Evolutionary conservation across 2,888 invertebrate genomes (phyloP), one percentile per base, ranked within the genome.

Genomic region (Pristionchus arcanus): DNA sequence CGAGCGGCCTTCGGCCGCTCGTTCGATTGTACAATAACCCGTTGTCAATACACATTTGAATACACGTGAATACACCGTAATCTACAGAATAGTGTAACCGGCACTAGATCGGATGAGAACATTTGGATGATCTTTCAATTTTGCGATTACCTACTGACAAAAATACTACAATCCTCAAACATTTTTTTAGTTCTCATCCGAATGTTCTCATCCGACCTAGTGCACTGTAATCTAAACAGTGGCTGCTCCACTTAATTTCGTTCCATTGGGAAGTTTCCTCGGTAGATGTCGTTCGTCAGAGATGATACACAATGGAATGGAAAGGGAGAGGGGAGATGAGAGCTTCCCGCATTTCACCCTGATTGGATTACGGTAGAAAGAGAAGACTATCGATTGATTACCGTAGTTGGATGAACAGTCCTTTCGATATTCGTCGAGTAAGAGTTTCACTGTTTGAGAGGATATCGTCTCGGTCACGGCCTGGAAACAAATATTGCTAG

Each of bases 221-320:
- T n/a, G n/a, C n/a, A 81, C 37, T 37, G 49, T 53, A 81, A 81
- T 53, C 37, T 81, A 83, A 28, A 85, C 84, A 59, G 89, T 89
- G 19, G 89, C 89, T 2, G 89, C 89, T 66, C 89, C 89, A 66
- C 89, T 89, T 28, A 89, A 34, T 63, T 42, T 81, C 25, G 89
- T 89, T 49, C 89, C 89, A 42, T 89, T 89, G n/a, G 59, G 81
- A n/a, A 89, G 66, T 11, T 37, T 37, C 16, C 89, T 28, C 1
- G 87, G 87, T 2, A 88, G 87, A 74, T 74, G 55, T 11, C 87
- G 55, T 53, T 42, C 71, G 25, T 88, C 87, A 21, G 74, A 15
- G 13, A 88, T 55, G 31, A 88, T 0, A 34, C 87, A 88, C 0
- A 88, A 25, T 21, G 87, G 87, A 53, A 88, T 55, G n/a, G 87